A percentile compares a stretch with the other conserved stretches of the same genome.
Conservation (phyloP, 1,140 invertebrate genomes). For the Muscidifurax raptorellus region DNA sequence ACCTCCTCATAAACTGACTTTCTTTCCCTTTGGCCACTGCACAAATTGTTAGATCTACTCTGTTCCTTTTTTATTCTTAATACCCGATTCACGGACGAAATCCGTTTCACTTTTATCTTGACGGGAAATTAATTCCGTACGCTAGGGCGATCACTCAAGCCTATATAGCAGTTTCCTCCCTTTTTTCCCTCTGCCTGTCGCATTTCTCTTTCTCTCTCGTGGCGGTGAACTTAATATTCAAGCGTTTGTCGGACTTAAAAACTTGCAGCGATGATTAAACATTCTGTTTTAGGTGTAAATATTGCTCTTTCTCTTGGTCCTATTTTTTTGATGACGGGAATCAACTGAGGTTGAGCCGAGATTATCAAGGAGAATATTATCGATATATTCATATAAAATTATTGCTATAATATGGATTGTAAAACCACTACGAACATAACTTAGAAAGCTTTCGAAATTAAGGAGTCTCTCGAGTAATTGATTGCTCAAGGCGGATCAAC, state of each 20-base stretch:
- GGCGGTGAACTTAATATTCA: conserved; percentile 12
- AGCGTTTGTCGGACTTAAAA: conserved; percentile 20
- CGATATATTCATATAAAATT: too few relatives aligned
- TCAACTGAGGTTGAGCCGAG: neutral
- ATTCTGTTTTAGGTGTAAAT: neutral
- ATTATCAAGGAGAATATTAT: neutral
- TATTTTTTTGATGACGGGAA: neutral
- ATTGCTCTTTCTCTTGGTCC: neutral
- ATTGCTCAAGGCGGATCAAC: neutral
- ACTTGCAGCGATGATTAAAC: conserved; percentile 12
- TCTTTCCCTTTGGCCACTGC: neutral
- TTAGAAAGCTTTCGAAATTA: neutral
- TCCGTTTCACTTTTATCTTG: neutral
- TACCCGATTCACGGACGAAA: neutral
- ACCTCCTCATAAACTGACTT: neutral
- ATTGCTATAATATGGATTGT: too few relatives aligned
- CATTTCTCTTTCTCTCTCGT: neutral
- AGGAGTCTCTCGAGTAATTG: neutral
- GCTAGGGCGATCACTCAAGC: neutral
- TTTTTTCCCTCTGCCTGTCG: too few relatives aligned
- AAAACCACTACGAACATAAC: neutral
- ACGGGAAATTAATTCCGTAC: conserved; percentile 29
- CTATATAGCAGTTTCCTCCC: neutral
- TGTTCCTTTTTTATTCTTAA: neutral
- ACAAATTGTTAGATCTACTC: neutral